Percentiles rank a stretch among this genome's conserved stretches.
Conservation (phyloP, 1,140 invertebrate genomes). For the Homalodisca vitripennis region DNA sequence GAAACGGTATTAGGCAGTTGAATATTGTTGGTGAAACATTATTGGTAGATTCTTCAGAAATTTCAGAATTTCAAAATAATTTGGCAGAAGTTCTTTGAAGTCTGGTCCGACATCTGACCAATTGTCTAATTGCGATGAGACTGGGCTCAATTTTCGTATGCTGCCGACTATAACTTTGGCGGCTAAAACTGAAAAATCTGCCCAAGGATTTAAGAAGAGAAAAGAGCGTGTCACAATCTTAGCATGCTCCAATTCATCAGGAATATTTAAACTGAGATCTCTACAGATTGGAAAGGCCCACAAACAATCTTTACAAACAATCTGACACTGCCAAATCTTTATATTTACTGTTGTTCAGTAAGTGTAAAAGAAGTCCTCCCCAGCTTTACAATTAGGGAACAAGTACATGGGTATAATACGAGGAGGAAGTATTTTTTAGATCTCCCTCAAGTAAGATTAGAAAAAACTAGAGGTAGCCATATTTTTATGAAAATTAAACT, state of each 20-base stretch:
- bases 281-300: neutral
- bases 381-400: too few relatives aligned
- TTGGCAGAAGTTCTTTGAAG: neutral
- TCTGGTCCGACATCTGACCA: neutral
- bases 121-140: neutral
- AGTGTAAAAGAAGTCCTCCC: too few relatives aligned
- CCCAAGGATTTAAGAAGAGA: neutral
- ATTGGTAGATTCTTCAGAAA: neutral
- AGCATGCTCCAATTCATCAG: neutral
- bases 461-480: too few relatives aligned
- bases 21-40: slow-evolving; percentile 38
- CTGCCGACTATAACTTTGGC: neutral
- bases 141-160: slow-evolving; percentile 15
- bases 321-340: too few relatives aligned
- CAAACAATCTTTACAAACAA: too few relatives aligned
- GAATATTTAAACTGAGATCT: neutral
- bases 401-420: too few relatives aligned
- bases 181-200: slow-evolving; percentile 16
- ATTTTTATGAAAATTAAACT: too few relatives aligned
- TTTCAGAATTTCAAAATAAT: slow-evolving; percentile 1
- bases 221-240: slow-evolving; percentile 5
- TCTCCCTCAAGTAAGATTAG: too few relatives aligned
- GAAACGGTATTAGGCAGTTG: slow-evolving; percentile 37
- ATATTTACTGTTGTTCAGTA: too few relatives aligned
- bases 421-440: too few relatives aligned